Evolutionary conservation across 2,113 vertebrate species (phyloP).

Genomic region (Cyphomyrus plagiostoma): DNA sequence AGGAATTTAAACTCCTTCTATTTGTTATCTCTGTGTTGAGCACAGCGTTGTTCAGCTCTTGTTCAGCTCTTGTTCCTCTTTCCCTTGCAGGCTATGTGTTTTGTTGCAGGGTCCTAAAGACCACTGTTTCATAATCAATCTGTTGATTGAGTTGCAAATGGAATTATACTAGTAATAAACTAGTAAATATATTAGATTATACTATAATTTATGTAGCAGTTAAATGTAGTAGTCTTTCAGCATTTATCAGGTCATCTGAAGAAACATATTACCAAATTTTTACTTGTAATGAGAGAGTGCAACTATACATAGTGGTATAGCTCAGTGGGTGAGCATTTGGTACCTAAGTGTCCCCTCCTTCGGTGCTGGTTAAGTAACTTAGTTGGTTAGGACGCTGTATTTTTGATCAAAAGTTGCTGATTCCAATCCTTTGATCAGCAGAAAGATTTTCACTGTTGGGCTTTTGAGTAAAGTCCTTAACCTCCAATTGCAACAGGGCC

Average conservation of each 20-base stretch:
- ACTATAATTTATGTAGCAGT: neutral
- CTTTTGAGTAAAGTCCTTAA: neutral
- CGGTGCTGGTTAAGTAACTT: neutral
- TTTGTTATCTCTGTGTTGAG: neutral
- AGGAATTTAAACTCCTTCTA: neutral
- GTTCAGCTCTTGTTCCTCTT: neutral
- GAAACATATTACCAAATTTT: too few species aligned
- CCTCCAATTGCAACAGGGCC: neutral
- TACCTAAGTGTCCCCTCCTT: neutral
- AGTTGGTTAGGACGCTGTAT: neutral
- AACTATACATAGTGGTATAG: too few species aligned
- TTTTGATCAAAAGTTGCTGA: neutral
- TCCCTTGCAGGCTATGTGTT: neutral
- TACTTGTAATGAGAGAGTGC: too few species aligned
- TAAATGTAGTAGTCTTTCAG: neutral
- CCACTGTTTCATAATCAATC: neutral
- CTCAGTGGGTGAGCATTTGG: neutral
- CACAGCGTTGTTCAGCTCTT: neutral
- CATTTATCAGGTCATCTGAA: neutral
- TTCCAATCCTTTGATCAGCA: neutral
- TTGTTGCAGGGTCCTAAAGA: neutral
- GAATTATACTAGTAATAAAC: neutral
- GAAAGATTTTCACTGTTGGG: neutral
- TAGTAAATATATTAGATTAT: neutral
- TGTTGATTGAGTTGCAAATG: neutral